A percentile compares a stretch with the other conserved stretches of the same genome.
Evolutionary conservation across 2,797 vertebrate genomes (phyloP).

Genomic region (Bovichtus variegatus): DNA sequence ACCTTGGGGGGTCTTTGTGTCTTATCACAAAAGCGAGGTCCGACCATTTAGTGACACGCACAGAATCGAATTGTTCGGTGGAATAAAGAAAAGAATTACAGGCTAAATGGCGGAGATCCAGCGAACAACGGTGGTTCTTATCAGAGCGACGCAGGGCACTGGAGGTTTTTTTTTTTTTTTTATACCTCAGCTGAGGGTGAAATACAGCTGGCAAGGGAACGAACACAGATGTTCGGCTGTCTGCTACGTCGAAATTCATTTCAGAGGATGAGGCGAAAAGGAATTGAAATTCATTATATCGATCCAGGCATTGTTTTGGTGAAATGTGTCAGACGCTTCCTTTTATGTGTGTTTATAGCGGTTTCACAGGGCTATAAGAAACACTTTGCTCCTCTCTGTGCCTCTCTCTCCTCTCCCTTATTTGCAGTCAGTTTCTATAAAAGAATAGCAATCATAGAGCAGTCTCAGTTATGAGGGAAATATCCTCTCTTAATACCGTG

Average conservation of each 20-base stretch:
- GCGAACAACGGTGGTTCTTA: conserved; percentile 49
- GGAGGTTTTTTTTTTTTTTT: conserved; percentile 26
- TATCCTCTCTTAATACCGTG: conserved; percentile 40
- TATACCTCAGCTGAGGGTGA: conserved; percentile 35
- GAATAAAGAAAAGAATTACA: conserved; percentile 58
- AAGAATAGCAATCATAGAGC: conserved; percentile 22
- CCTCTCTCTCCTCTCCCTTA: conserved; percentile 23
- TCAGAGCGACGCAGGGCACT: conserved; percentile 52
- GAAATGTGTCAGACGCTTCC: conserved; percentile 6
- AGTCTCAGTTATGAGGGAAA: conserved; percentile 45
- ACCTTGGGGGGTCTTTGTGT: conserved; percentile 57
- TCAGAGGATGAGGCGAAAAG: conserved; percentile 20
- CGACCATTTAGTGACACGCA: conserved; percentile 58
- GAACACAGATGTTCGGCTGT: conserved; percentile 49
- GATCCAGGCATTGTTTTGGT: conserved; percentile 44
- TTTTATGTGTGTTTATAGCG: conserved; percentile 29
- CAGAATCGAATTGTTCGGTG: conserved; percentile 49
- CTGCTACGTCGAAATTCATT: conserved; percentile 31
- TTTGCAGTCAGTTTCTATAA: conserved; percentile 27
- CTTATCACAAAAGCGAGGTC: conserved; percentile 52
- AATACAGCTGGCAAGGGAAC: conserved; percentile 18
- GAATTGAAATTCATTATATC: conserved; percentile 32
- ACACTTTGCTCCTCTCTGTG: not conserved
- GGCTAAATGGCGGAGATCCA: conserved; percentile 51
- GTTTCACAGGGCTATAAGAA: conserved; percentile 37